These are phyloP conservation scores for Syrphus vitripennis DNA, from an alignment of 2,888 invertebrate genomes.

Conservation along the genomic window DNA sequence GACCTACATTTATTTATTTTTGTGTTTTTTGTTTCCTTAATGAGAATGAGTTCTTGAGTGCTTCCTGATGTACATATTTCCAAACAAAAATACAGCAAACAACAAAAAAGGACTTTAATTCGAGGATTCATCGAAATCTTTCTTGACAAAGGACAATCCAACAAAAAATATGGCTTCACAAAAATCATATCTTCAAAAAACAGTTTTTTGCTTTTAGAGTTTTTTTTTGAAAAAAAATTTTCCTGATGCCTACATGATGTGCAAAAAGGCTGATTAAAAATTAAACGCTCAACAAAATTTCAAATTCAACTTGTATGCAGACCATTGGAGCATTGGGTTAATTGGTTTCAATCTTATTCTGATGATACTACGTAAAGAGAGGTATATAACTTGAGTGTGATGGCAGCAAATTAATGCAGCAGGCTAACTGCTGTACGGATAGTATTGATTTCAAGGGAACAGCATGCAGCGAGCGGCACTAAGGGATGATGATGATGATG, in stretches of 20 bases:
- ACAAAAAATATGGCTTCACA: conserved; percentile 19
- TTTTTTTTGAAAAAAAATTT: neutral
- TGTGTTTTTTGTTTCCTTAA: conserved; percentile 19
- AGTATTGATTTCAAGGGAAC: conserved; percentile 57
- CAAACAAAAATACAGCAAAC: neutral
- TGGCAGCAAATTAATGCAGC: conserved; percentile 47
- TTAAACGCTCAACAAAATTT: conserved; percentile 40
- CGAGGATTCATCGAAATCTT: conserved; percentile 1
- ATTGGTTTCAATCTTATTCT: conserved; percentile 51
- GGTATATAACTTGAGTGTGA: neutral
- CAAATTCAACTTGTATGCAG: conserved; percentile 54
- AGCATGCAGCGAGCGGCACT: neutral
- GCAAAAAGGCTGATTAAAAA: conserved; percentile 51
- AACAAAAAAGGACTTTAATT: neutral
- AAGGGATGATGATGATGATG: neutral
- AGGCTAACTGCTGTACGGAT: conserved; percentile 18
- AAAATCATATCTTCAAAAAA: conserved; percentile 1
- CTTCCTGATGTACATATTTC: conserved; percentile 5
- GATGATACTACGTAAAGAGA: neutral
- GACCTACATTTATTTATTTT: conserved; percentile 36
- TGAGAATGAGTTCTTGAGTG: conserved; percentile 30
- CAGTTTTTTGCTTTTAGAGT: neutral
- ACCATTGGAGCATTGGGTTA: conserved; percentile 68
- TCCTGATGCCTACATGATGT: neutral
- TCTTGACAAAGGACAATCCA: conserved; percentile 18